Conservation (phyloP, 2,888 invertebrate species). For the Pseudococcus longispinus region DNA sequence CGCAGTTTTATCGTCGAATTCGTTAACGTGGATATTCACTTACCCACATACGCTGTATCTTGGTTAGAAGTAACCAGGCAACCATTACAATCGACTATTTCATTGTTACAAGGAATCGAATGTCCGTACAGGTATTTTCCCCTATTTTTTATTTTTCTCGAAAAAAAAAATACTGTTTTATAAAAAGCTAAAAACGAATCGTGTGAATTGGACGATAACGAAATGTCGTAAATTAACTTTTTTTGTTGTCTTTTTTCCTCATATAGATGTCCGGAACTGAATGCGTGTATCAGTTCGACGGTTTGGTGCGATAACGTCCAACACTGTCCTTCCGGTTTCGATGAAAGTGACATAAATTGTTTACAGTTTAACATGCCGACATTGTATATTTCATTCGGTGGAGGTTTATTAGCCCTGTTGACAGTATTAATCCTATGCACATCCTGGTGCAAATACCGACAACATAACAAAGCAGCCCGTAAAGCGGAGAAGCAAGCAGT, state of each 20-base stretch:
- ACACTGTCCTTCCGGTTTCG: constrained; percentile 83
- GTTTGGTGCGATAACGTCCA: constrained; percentile 82
- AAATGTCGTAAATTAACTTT: not conserved
- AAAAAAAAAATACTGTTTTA: not conserved
- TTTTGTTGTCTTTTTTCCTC: not conserved
- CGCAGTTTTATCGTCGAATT: constrained; percentile 79
- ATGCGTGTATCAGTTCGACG: constrained; percentile 79
- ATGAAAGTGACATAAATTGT: constrained; percentile 80
- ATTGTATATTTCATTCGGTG: constrained; percentile 72
- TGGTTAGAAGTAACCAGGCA: constrained; percentile 78
- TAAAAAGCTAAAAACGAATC: not conserved
- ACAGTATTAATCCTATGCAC: constrained; percentile 70
- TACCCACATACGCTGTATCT: constrained; percentile 73
- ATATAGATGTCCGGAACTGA: constrained; percentile 77
- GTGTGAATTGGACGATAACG: not conserved
- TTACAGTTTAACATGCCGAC: constrained; percentile 73
- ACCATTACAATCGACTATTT: constrained; percentile 59
- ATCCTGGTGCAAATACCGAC: constrained; percentile 63
- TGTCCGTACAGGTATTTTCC: constrained; percentile 39
- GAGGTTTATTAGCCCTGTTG: constrained; percentile 70
- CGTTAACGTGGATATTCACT: constrained; percentile 70
- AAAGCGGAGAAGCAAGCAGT: constrained; percentile 56
- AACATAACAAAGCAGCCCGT: constrained; percentile 58
- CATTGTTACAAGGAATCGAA: constrained; percentile 30
- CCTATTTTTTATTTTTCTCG: not conserved